Evolutionary conservation across 2,113 vertebrate genomes (phyloP).

Genomic region (Etia nguti): DNA sequence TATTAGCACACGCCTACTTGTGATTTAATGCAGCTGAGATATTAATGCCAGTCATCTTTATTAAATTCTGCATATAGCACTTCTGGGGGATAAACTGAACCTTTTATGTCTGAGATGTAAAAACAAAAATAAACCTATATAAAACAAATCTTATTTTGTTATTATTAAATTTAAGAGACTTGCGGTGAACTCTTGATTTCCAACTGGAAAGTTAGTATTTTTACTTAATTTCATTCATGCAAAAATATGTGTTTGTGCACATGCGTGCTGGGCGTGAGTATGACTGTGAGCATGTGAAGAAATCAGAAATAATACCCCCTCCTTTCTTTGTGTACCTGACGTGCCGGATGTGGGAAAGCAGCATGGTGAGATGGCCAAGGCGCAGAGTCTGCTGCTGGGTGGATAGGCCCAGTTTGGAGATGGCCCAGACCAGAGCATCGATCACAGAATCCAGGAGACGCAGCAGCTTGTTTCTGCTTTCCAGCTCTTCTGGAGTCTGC

Average conservation of each 20-base stretch:
- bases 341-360: conserved; percentile 92
- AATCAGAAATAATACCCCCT: neutral
- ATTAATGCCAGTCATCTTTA: neutral
- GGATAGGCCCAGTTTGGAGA: conserved; percentile 84
- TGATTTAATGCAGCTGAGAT: neutral
- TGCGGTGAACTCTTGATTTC: neutral
- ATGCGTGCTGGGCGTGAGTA: neutral
- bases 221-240: neutral
- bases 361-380: conserved; percentile 89
- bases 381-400: conserved; percentile 85
- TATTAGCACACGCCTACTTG: neutral
- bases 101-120: neutral
- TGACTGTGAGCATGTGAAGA: neutral
- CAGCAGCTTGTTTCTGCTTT: conserved; percentile 83
- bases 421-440: conserved; percentile 92
- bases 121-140: neutral
- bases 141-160: neutral
- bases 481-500: conserved; percentile 75
- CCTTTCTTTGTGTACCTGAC: conserved; percentile 76
- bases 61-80: neutral
- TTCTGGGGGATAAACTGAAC: neutral
- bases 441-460: conserved; percentile 86
- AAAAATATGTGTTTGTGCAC: neutral
- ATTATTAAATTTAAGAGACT: neutral
- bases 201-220: neutral